phyloP scores from a whole-genome alignment of 2,797 vertebrate species.

The Spondyliosoma cantharus region DNA sequence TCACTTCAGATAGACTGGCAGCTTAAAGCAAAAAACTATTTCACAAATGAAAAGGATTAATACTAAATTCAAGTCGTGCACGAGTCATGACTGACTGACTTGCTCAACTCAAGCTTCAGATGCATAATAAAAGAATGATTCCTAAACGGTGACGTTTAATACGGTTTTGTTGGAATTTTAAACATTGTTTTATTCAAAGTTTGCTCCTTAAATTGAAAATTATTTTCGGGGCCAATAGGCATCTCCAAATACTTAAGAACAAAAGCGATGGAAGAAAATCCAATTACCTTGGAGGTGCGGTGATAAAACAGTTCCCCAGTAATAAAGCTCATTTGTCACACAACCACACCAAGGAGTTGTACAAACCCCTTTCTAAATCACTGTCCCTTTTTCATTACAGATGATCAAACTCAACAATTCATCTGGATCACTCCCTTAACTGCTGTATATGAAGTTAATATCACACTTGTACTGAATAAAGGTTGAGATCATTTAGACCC shows the following conservation, averaged over 20 bases:
- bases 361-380: conserved; percentile 20
- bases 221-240: neutral
- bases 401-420: conserved; percentile 21
- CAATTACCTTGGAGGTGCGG: neutral
- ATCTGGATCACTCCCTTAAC: conserved; percentile 37
- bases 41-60: conserved; percentile 12
- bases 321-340: conserved; percentile 40
- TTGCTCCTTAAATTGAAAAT: neutral
- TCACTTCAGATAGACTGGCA: conserved; percentile 11
- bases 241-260: neutral
- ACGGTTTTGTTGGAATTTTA: neutral
- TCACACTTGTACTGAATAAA: neutral
- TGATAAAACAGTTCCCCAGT: conserved; percentile 16
- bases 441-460: conserved; percentile 11
- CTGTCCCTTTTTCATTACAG: conserved; percentile 20
- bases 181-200: neutral
- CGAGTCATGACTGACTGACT: neutral
- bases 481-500: conserved; percentile 4
- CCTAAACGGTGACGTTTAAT: neutral
- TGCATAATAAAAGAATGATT: conserved; percentile 7
- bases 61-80: neutral
- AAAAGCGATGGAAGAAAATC: neutral
- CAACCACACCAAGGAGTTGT: neutral
- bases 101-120: neutral
- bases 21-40: conserved; percentile 8